Base-by-base conservation (phyloP, 2,113 vertebrate species). In the Balaeniceps rex region DNA sequence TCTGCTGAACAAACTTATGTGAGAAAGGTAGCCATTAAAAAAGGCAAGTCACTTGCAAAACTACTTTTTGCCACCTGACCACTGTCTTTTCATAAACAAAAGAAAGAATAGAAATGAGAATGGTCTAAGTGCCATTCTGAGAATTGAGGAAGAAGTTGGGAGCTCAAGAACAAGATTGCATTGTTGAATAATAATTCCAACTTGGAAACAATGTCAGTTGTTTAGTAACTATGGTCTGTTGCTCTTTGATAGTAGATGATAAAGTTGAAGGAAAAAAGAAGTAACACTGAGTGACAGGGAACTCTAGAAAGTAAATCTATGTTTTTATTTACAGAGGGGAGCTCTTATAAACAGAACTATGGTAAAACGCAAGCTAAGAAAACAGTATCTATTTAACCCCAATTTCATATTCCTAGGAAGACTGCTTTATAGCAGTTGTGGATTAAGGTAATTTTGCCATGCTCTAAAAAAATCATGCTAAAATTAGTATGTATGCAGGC, bases 401-500 rank as follows among this genome's bases (percentile, higher is more conserved):
- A 49, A n/a, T 66, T 69, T 51, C 72, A 81, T 69, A 90, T 71
- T 92, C 54, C 22, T 77, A 69, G 46, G 58, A 87, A 54, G 12
- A 42, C 65, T 94, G 66, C 83, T 91, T 70, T 88, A 65, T 51
- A 84, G 68, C 28, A 38, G 25, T 38, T 74, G 65, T 58, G 23
- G 40, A 52, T 86, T 58, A 22, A 29, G 70, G 71, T 40, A 69
- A 86, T 77, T 87, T 93, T 87, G 79, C 77, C 40, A 81, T 21
- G 38, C 51, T 88, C 38, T 17, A 88, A 75, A 84, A 86, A 46
- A 46, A 46, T 54, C 46, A 49, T 68, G 63, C 81, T 54, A 71
- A 93, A 97, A 54, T 69, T 42, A 95, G 85, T 77, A 52, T 10
- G 21, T 70, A 44, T 71, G 54, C 79, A 81, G 64, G 93, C 58